Conservation (phyloP, 2,113 vertebrate species). For the Ptilorrhoa leucosticta region DNA sequence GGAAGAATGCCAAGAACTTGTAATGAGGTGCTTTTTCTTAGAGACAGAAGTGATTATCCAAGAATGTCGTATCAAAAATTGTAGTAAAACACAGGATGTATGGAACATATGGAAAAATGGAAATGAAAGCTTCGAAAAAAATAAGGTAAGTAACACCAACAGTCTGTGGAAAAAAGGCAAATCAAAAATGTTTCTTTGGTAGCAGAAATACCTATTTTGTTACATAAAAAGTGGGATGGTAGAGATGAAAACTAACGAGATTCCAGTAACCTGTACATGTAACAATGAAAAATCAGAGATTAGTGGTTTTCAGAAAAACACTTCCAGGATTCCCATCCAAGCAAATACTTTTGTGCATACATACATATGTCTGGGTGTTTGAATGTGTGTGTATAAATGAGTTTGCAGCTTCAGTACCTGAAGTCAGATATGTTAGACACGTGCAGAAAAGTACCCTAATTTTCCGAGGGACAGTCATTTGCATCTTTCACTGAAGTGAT, state of each 20-base stretch:
- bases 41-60: constrained; percentile 65
- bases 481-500: neutral
- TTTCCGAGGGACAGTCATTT: neutral
- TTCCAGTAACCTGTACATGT: neutral
- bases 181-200: neutral
- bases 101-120: neutral
- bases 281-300: neutral
- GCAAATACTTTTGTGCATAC: neutral
- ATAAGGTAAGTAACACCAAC: neutral
- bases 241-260: neutral
- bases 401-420: neutral
- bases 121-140: neutral
- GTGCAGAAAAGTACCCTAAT: neutral
- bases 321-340: neutral
- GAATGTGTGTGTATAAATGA: neutral
- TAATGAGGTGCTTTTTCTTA: constrained; percentile 71
- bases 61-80: constrained; percentile 41
- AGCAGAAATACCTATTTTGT: neutral
- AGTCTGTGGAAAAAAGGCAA: neutral
- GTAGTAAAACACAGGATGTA: constrained; percentile 20
- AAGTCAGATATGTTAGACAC: neutral
- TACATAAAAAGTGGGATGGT: neutral
- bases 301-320: neutral
- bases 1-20: constrained; percentile 65
- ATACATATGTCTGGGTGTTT: neutral